phyloP scores from a whole-genome alignment of 2,113 vertebrate genomes.

The Atherinomorus stipes region DNA sequence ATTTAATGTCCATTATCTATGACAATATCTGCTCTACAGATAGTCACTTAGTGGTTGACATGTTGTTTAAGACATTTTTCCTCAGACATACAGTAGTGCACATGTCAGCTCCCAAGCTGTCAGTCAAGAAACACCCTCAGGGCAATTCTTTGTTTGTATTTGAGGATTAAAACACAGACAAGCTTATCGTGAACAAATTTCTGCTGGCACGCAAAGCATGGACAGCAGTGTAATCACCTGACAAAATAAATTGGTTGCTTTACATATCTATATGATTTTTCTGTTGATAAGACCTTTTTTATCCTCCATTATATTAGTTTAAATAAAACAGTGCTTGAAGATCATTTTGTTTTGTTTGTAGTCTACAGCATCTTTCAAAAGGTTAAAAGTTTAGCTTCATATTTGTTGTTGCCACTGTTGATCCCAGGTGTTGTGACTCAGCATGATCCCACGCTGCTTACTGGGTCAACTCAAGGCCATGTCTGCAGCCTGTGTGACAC shows the following conservation, averaged over 20 bases:
- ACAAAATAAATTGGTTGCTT: conserved; percentile 1
- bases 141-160: conserved; percentile 53
- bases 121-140: conserved; percentile 47
- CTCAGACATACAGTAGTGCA: conserved; percentile 25
- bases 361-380: conserved; percentile 21
- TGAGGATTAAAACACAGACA: conserved; percentile 30
- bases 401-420: conserved; percentile 40
- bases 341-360: conserved; percentile 26
- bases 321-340: conserved; percentile 4
- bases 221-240: conserved; percentile 6
- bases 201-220: conserved; percentile 28
- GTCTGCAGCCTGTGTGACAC: conserved; percentile 72
- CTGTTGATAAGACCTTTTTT: conserved; percentile 3
- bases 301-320: neutral
- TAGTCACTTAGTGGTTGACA: conserved; percentile 24
- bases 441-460: conserved; percentile 64
- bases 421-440: conserved; percentile 63
- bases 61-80: conserved; percentile 32
- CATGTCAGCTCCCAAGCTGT: conserved; percentile 37
- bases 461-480: conserved; percentile 52
- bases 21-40: conserved; percentile 32
- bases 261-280: neutral
- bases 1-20: conserved; percentile 17
- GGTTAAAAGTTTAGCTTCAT: conserved; percentile 44
- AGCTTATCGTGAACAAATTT: conserved; percentile 38